A percentile compares a stretch with the other conserved stretches of the same genome.
Evolutionary conservation across 2,113 vertebrate genomes (phyloP).

Genomic region (Podarcis muralis): DNA sequence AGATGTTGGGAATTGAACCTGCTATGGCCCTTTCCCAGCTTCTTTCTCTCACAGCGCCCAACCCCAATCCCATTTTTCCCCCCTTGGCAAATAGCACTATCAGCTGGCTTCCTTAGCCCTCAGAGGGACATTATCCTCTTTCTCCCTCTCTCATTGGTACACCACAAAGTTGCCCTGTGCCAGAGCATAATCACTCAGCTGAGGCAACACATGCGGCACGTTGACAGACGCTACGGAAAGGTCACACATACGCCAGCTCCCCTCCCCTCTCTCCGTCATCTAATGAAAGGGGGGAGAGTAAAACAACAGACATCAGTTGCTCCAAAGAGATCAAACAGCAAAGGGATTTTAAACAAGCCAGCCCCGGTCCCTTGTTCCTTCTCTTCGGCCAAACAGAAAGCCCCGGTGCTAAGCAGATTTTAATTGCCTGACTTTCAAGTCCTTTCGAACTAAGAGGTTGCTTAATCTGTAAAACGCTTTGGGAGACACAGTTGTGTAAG

Average conservation of each 20-base stretch:
- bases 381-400: not conserved
- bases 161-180: not conserved
- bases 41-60: not conserved
- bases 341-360: not conserved
- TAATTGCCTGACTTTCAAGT: not conserved
- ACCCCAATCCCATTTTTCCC: not conserved
- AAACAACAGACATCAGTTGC: not conserved
- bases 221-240: not conserved
- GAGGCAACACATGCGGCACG: rapidly evolving
- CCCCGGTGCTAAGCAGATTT: not conserved
- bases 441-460: not conserved
- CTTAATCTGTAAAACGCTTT: not conserved
- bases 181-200: not conserved
- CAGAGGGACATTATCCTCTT: not conserved
- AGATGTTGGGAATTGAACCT: no score
- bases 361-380: not conserved
- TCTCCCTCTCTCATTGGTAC: not conserved
- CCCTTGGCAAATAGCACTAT: rapidly evolving
- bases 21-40: not conserved
- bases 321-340: not conserved
- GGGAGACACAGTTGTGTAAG: not conserved
- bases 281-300: not conserved
- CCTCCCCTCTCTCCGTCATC: not conserved
- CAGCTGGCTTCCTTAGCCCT: not conserved
- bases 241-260: not conserved